These are phyloP conservation scores for Molorchus minor DNA, from an alignment of 2,888 invertebrate species.

Conservation along the genomic window DNA sequence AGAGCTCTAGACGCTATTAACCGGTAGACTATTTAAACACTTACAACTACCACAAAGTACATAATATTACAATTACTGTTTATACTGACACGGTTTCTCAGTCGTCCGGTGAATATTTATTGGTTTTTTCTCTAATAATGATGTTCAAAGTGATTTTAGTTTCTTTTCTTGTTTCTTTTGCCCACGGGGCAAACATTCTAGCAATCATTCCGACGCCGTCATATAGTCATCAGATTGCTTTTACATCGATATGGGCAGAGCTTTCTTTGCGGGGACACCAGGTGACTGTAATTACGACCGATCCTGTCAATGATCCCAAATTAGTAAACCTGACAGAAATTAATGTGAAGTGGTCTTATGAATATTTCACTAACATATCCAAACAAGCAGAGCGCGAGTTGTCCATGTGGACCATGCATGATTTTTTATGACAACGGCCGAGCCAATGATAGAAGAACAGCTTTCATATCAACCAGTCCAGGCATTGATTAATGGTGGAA, in stretches of 20 bases:
- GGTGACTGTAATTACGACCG: slow-evolving; percentile 43
- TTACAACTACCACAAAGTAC: too few species aligned
- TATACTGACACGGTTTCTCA: too few species aligned
- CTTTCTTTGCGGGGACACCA: slow-evolving; percentile 46
- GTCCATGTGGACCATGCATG: background rate
- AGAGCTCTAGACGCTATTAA: too few species aligned
- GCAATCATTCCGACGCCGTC: slow-evolving; percentile 26
- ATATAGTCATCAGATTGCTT: slow-evolving; percentile 42
- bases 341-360: background rate
- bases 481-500: background rate
- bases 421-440: background rate
- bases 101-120: too few species aligned
- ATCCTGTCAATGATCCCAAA: slow-evolving; percentile 29
- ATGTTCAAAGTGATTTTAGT: too few species aligned
- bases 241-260: slow-evolving; percentile 41
- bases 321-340: background rate
- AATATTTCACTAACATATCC: background rate
- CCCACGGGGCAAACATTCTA: background rate
- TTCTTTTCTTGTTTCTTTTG: too few species aligned
- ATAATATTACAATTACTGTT: too few species aligned
- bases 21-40: too few species aligned
- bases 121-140: too few species aligned
- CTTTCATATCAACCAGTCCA: background rate
- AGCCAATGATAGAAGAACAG: background rate
- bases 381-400: background rate